Conservation (phyloP, 2,888 invertebrate genomes). For the Napeogenes inachia region DNA sequence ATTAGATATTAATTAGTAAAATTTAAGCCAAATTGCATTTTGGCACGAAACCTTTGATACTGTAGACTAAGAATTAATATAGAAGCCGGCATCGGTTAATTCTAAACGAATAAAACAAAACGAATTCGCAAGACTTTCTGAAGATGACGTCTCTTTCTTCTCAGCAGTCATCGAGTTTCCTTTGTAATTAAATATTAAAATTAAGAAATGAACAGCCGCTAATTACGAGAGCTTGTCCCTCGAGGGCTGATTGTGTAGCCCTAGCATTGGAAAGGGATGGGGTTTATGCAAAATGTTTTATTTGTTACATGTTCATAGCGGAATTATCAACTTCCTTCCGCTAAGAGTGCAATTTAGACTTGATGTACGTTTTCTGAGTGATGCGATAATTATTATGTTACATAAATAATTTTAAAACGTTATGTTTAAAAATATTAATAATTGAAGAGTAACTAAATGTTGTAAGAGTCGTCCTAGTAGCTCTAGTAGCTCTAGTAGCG, state of each 20-base stretch:
- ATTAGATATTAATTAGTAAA: neutral
- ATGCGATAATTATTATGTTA: neutral
- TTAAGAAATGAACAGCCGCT: slow-evolving; percentile 79
- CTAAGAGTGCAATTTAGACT: too few species aligned
- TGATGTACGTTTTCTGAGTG: too few species aligned
- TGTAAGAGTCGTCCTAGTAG: slow-evolving; percentile 47
- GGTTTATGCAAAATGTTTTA: slow-evolving; percentile 10
- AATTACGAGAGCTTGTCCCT: slow-evolving; percentile 78
- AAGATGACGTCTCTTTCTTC: slow-evolving; percentile 73
- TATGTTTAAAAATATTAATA: neutral
- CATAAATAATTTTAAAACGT: neutral
- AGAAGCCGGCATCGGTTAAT: slow-evolving; percentile 57
- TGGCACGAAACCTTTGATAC: slow-evolving; percentile 18
- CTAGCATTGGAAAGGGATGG: slow-evolving; percentile 67
- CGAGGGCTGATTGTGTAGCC: slow-evolving; percentile 72
- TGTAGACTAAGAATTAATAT: slow-evolving; percentile 34
- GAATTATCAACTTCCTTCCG: neutral
- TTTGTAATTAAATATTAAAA: slow-evolving; percentile 80
- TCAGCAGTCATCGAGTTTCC: slow-evolving; percentile 75
- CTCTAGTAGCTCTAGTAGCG: slow-evolving; percentile 30
- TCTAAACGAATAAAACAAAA: slow-evolving; percentile 67
- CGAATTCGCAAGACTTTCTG: slow-evolving; percentile 67
- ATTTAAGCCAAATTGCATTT: slow-evolving; percentile 14
- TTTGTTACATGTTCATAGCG: neutral
- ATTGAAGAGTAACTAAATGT: slow-evolving; percentile 9